phyloP scores from a whole-genome alignment of 2,888 invertebrate species.

The Cheilosia vernalis region DNA sequence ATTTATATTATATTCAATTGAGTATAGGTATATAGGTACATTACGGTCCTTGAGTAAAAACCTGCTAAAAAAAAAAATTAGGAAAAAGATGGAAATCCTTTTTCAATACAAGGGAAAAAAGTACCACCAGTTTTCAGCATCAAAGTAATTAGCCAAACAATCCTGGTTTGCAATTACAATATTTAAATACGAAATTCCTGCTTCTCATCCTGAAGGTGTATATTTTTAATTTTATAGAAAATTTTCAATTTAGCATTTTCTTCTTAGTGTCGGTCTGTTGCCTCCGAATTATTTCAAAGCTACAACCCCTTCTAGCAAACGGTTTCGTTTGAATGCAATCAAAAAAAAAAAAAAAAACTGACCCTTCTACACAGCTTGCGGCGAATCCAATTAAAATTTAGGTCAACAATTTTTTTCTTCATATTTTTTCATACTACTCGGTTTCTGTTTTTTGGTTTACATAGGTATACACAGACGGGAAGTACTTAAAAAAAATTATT shows the following conservation, averaged over 20 bases:
- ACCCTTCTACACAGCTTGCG: slow-evolving; percentile 67
- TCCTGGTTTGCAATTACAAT: slow-evolving; percentile 58
- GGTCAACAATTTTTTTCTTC: slow-evolving; percentile 59
- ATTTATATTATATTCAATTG: too few relatives aligned
- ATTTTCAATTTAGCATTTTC: slow-evolving; percentile 54
- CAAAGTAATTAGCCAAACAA: slow-evolving; percentile 61
- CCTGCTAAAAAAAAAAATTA: not conserved
- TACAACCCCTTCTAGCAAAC: not conserved
- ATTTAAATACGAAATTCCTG: slow-evolving; percentile 51
- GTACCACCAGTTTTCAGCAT: slow-evolving; percentile 14
- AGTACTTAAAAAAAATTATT: slow-evolving; percentile 45
- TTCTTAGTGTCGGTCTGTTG: slow-evolving; percentile 52
- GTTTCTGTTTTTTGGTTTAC: slow-evolving; percentile 51
- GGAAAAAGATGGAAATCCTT: not conserved
- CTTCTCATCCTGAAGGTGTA: slow-evolving; percentile 50
- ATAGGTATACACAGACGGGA: slow-evolving; percentile 44
- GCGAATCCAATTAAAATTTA: slow-evolving; percentile 74
- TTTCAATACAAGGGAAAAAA: not conserved
- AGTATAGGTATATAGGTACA: too few relatives aligned
- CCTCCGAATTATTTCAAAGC: slow-evolving; percentile 45
- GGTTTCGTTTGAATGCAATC: slow-evolving; percentile 37
- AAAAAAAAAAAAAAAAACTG: slow-evolving; percentile 65
- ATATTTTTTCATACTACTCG: slow-evolving; percentile 11
- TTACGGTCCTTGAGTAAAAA: not conserved
- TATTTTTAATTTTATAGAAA: slow-evolving; percentile 59